Conservation (phyloP, 1,140 invertebrate species). For the Drosophila takahashii region DNA sequence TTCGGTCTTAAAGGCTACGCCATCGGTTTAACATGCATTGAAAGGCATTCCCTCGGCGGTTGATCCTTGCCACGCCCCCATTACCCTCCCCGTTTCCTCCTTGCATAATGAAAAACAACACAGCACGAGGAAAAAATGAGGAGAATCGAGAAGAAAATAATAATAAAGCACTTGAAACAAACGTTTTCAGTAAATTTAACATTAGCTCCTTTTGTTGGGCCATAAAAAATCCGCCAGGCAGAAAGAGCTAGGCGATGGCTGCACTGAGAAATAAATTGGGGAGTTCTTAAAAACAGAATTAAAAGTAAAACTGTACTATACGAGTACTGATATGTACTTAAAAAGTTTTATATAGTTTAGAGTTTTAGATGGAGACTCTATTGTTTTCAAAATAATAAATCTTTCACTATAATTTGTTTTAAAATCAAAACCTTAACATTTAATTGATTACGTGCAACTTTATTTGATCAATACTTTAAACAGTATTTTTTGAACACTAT, state of each 20-base stretch:
- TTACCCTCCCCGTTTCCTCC: constrained; percentile 10
- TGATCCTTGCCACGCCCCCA: constrained; percentile 4
- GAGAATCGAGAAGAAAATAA: constrained; percentile 57
- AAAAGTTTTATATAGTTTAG: no score
- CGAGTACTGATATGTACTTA: no score
- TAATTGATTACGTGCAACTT: no score
- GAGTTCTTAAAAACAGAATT: neutral
- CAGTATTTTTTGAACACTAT: no score
- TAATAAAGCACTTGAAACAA: constrained; percentile 82
- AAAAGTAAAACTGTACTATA: no score
- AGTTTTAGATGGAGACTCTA: no score
- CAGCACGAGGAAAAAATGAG: constrained; percentile 29
- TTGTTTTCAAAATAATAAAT: no score
- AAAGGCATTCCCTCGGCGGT: constrained; percentile 33
- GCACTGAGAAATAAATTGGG: constrained; percentile 2
- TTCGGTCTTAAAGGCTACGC: constrained; percentile 54
- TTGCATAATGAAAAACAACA: constrained; percentile 59
- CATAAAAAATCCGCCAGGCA: constrained; percentile 67
- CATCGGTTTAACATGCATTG: constrained; percentile 63
- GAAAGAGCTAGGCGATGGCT: constrained; percentile 7
- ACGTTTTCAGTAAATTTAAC: constrained; percentile 83
- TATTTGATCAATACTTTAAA: no score
- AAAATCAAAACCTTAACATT: no score
- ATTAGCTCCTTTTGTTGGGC: constrained; percentile 75
- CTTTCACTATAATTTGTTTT: no score